Evolutionary conservation across 2,888 invertebrate species (phyloP).

Genomic region (Merodon equestris): DNA sequence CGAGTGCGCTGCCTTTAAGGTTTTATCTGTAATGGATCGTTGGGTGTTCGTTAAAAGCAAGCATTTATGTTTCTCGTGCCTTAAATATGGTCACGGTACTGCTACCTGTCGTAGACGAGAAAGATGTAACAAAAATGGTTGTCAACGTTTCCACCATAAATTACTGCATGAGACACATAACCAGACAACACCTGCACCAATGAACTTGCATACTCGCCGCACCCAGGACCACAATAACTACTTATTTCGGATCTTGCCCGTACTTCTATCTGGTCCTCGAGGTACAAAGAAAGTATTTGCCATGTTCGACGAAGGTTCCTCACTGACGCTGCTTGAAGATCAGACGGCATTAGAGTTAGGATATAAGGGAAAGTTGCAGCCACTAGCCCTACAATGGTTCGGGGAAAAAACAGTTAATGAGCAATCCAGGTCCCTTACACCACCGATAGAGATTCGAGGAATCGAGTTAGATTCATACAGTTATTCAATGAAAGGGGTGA

Average conservation of each 20-base stretch:
- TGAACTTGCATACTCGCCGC: neutral
- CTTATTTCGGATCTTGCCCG: neutral
- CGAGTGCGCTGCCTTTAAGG: neutral
- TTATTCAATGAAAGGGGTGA: no score
- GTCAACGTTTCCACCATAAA: slow-evolving; percentile 8
- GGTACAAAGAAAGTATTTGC: neutral
- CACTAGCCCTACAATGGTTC: no score
- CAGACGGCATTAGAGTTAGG: no score
- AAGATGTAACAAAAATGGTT: slow-evolving; percentile 8
- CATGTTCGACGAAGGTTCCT: slow-evolving; percentile 2
- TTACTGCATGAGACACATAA: slow-evolving; percentile 1
- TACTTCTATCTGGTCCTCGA: neutral
- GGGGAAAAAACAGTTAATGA: no score
- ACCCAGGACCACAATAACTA: neutral
- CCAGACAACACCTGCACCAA: neutral
- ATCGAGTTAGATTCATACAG: no score
- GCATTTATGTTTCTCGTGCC: slow-evolving; percentile 10
- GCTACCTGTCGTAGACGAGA: slow-evolving; percentile 1
- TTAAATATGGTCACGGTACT: slow-evolving; percentile 9
- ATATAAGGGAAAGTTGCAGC: no score
- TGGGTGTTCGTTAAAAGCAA: slow-evolving; percentile 17
- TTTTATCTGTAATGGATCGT: neutral
- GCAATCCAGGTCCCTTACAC: neutral
- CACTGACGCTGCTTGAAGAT: no score
- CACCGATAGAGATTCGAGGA: neutral